These are phyloP conservation scores for Pseudocheirus occidentalis DNA, from an alignment of 2,797 vertebrate genomes.

Conservation along the genomic window DNA sequence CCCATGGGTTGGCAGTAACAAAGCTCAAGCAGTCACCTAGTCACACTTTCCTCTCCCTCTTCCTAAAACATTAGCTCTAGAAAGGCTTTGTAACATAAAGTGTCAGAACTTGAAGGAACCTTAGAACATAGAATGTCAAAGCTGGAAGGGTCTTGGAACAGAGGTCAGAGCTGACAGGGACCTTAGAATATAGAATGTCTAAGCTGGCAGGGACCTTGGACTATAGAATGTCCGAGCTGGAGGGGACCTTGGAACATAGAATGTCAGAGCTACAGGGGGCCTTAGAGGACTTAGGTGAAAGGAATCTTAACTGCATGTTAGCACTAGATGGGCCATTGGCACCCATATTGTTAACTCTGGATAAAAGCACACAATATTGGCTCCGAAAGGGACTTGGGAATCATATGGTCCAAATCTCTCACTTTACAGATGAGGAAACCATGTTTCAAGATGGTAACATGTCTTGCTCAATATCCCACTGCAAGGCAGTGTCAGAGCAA, in stretches of 20 bases:
- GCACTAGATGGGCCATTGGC: background rate
- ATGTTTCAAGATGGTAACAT: background rate
- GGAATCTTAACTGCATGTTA: background rate
- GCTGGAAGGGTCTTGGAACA: background rate
- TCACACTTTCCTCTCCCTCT: background rate
- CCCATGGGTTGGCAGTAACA: background rate
- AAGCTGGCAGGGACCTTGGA: background rate
- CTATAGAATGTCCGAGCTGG: background rate
- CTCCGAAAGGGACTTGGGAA: background rate
- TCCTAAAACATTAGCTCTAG: background rate
- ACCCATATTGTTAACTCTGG: background rate
- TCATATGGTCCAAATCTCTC: background rate
- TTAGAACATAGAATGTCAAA: background rate
- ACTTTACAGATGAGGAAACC: background rate
- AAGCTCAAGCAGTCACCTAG: background rate
- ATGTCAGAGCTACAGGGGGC: background rate
- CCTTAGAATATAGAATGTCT: background rate
- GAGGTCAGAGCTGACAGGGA: too few species aligned
- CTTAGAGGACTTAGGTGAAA: background rate
- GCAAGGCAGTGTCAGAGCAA: background rate
- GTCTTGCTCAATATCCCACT: background rate
- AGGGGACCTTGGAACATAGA: background rate
- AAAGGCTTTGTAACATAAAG: background rate
- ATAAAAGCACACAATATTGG: background rate
- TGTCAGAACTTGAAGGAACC: background rate